Percentiles rank a stretch among this genome's conserved stretches.
Evolutionary conservation across 2,888 invertebrate species (phyloP).

Genomic region (Tetanocera ferruginea): DNA sequence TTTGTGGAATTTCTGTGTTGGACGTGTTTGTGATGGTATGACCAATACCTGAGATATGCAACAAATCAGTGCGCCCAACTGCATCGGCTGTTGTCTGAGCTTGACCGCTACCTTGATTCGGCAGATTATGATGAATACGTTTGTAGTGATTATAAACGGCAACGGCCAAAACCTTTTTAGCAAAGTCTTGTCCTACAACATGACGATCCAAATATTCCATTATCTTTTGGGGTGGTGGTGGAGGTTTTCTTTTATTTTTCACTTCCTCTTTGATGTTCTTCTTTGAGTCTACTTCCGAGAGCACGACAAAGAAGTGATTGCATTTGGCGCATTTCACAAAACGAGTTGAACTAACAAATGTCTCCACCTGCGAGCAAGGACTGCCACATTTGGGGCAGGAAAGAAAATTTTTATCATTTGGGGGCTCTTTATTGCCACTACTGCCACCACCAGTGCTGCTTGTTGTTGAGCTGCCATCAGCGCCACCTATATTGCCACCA

Average conservation of each 20-base stretch:
- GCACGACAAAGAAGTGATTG: slow-evolving; percentile 96
- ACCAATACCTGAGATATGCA: slow-evolving; percentile 86
- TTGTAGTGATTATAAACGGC: slow-evolving; percentile 99
- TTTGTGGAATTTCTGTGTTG: slow-evolving; percentile 64
- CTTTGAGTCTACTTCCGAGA: slow-evolving; percentile 93
- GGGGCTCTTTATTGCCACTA: slow-evolving; percentile 68
- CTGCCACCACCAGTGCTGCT: slow-evolving; percentile 43
- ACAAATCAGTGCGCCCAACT: slow-evolving; percentile 75
- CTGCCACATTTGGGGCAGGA: slow-evolving; percentile 98
- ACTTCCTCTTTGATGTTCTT: slow-evolving; percentile 86
- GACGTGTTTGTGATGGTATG: slow-evolving; percentile 74
- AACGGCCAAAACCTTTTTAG: slow-evolving; percentile 97
- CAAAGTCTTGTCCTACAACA: slow-evolving; percentile 97
- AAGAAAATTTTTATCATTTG: slow-evolving; percentile 79
- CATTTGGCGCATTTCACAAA: slow-evolving; percentile 99
- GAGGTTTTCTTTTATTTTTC: slow-evolving; percentile 80
- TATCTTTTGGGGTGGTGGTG: slow-evolving; percentile 97
- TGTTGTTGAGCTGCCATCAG: slow-evolving; percentile 24
- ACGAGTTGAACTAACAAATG: slow-evolving; percentile 95
- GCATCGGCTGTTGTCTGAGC: slow-evolving; percentile 53
- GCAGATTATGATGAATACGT: slow-evolving; percentile 93
- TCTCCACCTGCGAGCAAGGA: slow-evolving; percentile 97
- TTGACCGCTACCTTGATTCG: slow-evolving; percentile 68
- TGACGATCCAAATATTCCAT: slow-evolving; percentile 96
- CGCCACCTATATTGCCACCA: slow-evolving; percentile 43